Evolutionary conservation across 64 coral and sea anemone species (phyloP).

Genomic region (Anthopleura sola): DNA sequence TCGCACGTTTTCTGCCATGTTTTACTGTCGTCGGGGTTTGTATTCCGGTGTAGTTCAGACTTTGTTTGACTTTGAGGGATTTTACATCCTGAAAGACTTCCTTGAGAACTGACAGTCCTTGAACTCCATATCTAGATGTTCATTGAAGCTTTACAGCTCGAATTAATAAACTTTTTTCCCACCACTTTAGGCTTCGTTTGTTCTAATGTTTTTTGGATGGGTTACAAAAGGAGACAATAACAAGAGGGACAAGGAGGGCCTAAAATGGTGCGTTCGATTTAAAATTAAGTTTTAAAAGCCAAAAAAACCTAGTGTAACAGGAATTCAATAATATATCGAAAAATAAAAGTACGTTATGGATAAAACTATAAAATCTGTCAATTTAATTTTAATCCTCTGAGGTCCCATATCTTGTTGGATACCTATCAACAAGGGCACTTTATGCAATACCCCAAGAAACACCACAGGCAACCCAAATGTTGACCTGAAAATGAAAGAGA

Average conservation of each 20-base stretch:
- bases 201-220: neutral
- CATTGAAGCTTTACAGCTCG: neutral
- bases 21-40: neutral
- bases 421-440: neutral
- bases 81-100: constrained; percentile 4
- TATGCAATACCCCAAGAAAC: neutral
- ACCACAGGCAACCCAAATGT: neutral
- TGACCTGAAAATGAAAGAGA: neutral
- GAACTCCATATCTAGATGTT: neutral
- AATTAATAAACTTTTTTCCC: neutral
- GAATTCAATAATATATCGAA: neutral
- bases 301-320: neutral
- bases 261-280: neutral
- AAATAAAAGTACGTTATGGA: neutral
- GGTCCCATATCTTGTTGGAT: neutral
- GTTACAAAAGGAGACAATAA: neutral
- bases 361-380: neutral
- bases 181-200: neutral
- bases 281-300: neutral
- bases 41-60: neutral
- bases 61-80: constrained; percentile 15
- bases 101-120: neutral
- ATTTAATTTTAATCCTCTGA: neutral
- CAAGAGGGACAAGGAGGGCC: neutral
- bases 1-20: constrained; percentile 84